Evolutionary conservation across 2,888 invertebrate species (phyloP), one percentile per base, ranked within the genome.

Genomic region (Ctena decussata): DNA sequence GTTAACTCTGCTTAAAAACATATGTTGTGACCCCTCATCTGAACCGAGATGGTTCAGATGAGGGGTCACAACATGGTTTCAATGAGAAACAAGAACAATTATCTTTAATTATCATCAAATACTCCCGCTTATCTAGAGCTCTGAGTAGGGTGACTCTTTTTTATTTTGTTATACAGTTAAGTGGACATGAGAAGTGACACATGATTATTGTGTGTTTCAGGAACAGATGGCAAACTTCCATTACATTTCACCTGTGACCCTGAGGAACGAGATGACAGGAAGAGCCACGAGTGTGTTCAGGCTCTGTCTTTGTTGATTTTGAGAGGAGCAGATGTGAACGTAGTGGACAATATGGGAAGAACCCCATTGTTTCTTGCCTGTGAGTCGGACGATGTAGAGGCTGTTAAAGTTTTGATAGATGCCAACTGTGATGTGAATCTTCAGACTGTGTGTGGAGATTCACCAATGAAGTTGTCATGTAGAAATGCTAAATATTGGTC

Each of bases 401-500:
- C 92, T 35, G 93, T 94, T 0, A 88, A 86, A 41, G 70, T 81
- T 15, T 84, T 93, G n/a, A 86, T 93, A n/a, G 77, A 88, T 12
- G 89, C 89, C 21, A 87, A 91, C 21, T 92, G 93, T 87, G 89
- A 93, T 85, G 93, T 93, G 12, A 93, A 93, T 77, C 84, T 92
- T 15, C 90, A 90, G 60, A 92, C 92, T 11, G 89, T 91, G 18
- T 87, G 90, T 73, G 94, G 94, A 0, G 93, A 93, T 41, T 92
- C 93, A 6, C 92, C 94, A 0, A 90, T 94, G 81, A 93, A 91
- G 77, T 89, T 93, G 0, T 92, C 93, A 12, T 94, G 94, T 75
- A 85, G 92, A 65, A 93, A 92, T 88, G 93, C 94, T 8, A 93
- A 94, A 53, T 93, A 92, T 46, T 93, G 93, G 93, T 93, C 93